These are phyloP conservation scores for Clarias batrachus DNA, from an alignment of 2,113 vertebrate genomes.

Conservation along the genomic window DNA sequence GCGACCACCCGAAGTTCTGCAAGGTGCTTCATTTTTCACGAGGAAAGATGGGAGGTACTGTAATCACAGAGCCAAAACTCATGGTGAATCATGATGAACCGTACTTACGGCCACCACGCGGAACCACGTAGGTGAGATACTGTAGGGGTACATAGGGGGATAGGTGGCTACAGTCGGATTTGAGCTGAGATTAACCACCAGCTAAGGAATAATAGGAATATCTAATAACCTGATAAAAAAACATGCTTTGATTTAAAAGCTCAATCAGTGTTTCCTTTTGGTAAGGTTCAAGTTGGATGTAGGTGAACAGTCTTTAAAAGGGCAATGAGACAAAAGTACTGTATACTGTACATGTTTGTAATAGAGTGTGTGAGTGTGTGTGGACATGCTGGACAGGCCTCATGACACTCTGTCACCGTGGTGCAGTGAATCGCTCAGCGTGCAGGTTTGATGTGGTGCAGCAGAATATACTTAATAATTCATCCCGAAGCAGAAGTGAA, in stretches of 20 bases:
- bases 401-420: conserved; percentile 48
- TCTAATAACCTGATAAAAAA: background rate
- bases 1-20: too few species aligned
- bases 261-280: background rate
- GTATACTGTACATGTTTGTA: conserved; percentile 9
- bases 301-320: background rate
- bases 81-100: too few species aligned
- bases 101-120: too few species aligned
- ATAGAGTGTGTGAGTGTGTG: conserved; percentile 31
- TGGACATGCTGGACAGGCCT: conserved; percentile 27
- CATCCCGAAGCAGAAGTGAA: conserved; percentile 52
- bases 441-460: conserved; percentile 55
- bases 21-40: too few species aligned
- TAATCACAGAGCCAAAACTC: too few species aligned
- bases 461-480: conserved; percentile 58
- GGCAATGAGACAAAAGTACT: background rate
- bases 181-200: background rate
- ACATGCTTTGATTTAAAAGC: background rate
- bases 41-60: too few species aligned
- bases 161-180: background rate
- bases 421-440: conserved; percentile 49
- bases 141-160: too few species aligned
- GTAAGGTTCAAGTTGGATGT: background rate
- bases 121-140: too few species aligned
- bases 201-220: background rate